Evolutionary conservation across 2,797 vertebrate species (phyloP).

Genomic region (Sebastolobus altivelis): DNA sequence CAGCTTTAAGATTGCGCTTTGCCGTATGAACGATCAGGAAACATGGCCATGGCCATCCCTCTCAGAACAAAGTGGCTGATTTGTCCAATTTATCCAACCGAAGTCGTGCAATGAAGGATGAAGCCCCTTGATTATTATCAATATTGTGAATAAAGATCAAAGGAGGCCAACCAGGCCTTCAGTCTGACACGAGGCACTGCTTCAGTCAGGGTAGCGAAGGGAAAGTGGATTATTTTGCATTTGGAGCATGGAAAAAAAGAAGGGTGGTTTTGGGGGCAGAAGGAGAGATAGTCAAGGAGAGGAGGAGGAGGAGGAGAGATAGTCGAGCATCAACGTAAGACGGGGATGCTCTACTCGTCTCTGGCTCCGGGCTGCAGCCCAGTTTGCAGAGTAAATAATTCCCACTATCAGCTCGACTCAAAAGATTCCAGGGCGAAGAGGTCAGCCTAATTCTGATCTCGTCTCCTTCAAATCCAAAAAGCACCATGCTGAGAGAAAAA

Average conservation of each 20-base stretch:
- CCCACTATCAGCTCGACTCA: constrained; percentile 74
- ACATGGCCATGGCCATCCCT: constrained; percentile 21
- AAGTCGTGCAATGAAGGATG: constrained; percentile 36
- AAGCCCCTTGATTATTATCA: constrained; percentile 59
- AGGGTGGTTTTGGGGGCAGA: constrained; percentile 59
- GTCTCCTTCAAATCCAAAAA: constrained; percentile 73
- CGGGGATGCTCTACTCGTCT: constrained; percentile 58
- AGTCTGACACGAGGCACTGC: constrained; percentile 49
- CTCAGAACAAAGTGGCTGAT: constrained; percentile 42
- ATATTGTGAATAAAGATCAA: constrained; percentile 65
- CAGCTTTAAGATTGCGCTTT: constrained; percentile 24
- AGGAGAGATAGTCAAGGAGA: too few relatives aligned
- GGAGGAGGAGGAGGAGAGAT: too few relatives aligned
- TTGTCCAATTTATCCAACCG: constrained; percentile 52
- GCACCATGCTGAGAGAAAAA: constrained; percentile 46
- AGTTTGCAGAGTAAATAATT: constrained; percentile 78
- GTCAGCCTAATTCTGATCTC: constrained; percentile 74
- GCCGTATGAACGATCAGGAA: constrained; percentile 43
- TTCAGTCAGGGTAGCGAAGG: constrained; percentile 49
- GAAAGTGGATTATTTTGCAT: constrained; percentile 72
- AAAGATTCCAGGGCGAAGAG: constrained; percentile 69
- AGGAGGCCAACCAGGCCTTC: constrained; percentile 53
- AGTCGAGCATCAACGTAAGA: constrained; percentile 63
- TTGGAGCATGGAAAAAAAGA: constrained; percentile 55
- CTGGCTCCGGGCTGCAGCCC: constrained; percentile 67